Evolutionary conservation across 2,888 invertebrate genomes (phyloP).

Genomic region (Alitta virens): DNA sequence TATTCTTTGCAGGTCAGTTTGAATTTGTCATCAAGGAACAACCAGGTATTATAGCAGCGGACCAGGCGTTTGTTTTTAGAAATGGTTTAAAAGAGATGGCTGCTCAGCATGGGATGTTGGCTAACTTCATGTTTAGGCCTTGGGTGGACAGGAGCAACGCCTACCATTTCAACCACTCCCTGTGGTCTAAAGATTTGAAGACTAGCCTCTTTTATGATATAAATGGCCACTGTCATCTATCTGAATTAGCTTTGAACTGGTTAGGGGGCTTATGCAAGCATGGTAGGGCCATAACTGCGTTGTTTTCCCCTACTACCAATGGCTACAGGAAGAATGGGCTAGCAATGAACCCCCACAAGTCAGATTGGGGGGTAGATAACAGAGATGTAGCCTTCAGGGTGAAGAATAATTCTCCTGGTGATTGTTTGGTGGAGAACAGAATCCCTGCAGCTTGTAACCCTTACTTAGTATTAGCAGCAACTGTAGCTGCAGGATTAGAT

Average conservation of each 20-base stretch:
- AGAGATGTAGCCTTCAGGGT: constrained; percentile 8
- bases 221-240: constrained; percentile 9
- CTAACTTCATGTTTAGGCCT: background rate
- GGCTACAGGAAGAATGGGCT: constrained; percentile 23
- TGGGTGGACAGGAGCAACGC: constrained; percentile 9
- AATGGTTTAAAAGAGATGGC: constrained; percentile 26
- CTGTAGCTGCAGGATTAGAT: constrained; percentile 28
- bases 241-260: constrained; percentile 12
- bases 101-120: background rate
- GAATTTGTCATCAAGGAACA: constrained; percentile 22
- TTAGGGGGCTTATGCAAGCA: constrained; percentile 25
- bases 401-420: constrained; percentile 5
- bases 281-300: constrained; percentile 17
- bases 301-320: constrained; percentile 25
- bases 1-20: constrained; percentile 27
- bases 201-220: constrained; percentile 13
- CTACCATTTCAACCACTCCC: constrained; percentile 26
- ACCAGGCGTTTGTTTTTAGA: constrained; percentile 23
- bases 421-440: constrained; percentile 23
- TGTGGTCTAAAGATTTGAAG: constrained; percentile 16
- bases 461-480: constrained; percentile 25
- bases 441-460: constrained; percentile 22
- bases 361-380: constrained; percentile 19
- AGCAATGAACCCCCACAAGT: background rate
- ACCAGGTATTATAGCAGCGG: constrained; percentile 21